Conservation (phyloP, 2,797 vertebrate genomes). For the Pseudopleuronectes americanus region DNA sequence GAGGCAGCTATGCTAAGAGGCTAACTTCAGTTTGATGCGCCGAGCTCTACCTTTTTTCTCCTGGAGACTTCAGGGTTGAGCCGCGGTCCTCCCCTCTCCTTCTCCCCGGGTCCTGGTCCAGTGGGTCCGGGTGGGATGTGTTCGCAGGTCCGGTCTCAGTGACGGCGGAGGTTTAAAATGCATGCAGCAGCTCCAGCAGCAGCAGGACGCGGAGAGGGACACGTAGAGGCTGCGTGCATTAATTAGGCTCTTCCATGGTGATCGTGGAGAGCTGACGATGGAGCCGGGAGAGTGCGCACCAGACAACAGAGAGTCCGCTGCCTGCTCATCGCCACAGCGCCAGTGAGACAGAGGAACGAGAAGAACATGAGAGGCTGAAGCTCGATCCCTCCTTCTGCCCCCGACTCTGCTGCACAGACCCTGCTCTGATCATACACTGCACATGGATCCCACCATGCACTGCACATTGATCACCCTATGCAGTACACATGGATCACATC, state of each 20-base stretch:
- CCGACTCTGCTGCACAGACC: neutral
- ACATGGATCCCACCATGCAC: too few relatives aligned
- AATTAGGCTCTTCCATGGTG: slow-evolving; percentile 77
- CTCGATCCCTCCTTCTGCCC: slow-evolving; percentile 4
- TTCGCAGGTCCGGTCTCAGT: slow-evolving; percentile 65
- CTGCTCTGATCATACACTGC: neutral
- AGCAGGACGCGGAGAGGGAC: slow-evolving; percentile 29
- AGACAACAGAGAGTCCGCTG: slow-evolving; percentile 78
- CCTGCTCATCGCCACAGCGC: slow-evolving; percentile 78
- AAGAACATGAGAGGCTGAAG: slow-evolving; percentile 49
- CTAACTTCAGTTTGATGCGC: slow-evolving; percentile 66
- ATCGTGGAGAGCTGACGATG: slow-evolving; percentile 57
- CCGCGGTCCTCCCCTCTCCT: slow-evolving; percentile 65
- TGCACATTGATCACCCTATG: too few relatives aligned
- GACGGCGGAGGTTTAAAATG: slow-evolving; percentile 46
- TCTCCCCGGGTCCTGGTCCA: slow-evolving; percentile 56
- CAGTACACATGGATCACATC: too few relatives aligned
- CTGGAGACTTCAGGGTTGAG: slow-evolving; percentile 71
- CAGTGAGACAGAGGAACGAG: slow-evolving; percentile 72
- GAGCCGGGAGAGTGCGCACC: slow-evolving; percentile 77
- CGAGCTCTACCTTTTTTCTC: slow-evolving; percentile 70
- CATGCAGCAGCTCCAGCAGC: slow-evolving; percentile 62
- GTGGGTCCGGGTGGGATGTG: slow-evolving; percentile 43
- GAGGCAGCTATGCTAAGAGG: slow-evolving; percentile 75
- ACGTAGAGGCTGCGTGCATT: slow-evolving; percentile 51